Conservation (phyloP, 2,888 invertebrate genomes). For the Cataglyphis livida region DNA sequence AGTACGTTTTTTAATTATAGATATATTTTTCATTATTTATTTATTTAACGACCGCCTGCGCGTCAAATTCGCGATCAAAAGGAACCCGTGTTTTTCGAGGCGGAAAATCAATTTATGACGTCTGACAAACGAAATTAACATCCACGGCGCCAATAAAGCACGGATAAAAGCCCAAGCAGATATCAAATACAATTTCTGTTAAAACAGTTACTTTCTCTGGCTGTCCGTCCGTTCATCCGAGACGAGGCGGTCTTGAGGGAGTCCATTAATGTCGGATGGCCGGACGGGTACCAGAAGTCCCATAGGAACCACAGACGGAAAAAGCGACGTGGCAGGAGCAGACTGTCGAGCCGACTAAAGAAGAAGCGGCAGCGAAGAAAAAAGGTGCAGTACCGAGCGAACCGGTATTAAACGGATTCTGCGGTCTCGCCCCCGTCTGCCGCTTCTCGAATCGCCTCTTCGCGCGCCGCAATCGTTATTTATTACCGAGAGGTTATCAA, state of each 20-base stretch:
- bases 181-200: slow-evolving; percentile 79
- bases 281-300: slow-evolving; percentile 78
- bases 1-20: neutral
- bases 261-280: slow-evolving; percentile 76
- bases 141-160: slow-evolving; percentile 37
- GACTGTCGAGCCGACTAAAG: slow-evolving; percentile 48
- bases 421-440: slow-evolving; percentile 26
- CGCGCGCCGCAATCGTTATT: slow-evolving; percentile 26
- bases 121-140: slow-evolving; percentile 66
- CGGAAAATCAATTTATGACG: slow-evolving; percentile 50
- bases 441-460: neutral
- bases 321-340: slow-evolving; percentile 57
- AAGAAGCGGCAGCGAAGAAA: slow-evolving; percentile 58
- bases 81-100: slow-evolving; percentile 34
- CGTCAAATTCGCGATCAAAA: slow-evolving; percentile 24
- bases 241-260: slow-evolving; percentile 73
- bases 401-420: slow-evolving; percentile 49
- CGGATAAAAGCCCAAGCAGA: slow-evolving; percentile 47
- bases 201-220: slow-evolving; percentile 76
- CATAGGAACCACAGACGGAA: slow-evolving; percentile 71
- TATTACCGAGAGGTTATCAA: slow-evolving; percentile 29
- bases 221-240: slow-evolving; percentile 70
- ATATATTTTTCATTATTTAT: slow-evolving; percentile 4
- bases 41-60: slow-evolving; percentile 1
- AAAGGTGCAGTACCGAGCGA: slow-evolving; percentile 50